These are phyloP conservation scores for Mesoclemmys tuberculata DNA, from an alignment of 2,113 vertebrate species.

Conservation along the genomic window DNA sequence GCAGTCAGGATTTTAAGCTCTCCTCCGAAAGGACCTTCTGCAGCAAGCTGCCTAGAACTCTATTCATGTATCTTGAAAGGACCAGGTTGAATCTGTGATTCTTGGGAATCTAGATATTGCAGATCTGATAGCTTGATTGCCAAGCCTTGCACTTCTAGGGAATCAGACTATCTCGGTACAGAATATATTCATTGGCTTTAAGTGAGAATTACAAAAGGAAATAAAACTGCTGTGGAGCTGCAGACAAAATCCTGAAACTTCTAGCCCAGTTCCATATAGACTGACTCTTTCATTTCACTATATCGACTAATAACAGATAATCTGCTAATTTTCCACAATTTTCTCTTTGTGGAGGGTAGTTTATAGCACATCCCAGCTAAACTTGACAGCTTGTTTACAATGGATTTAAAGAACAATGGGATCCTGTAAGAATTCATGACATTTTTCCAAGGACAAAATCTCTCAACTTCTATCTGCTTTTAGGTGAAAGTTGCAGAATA, in stretches of 20 bases:
- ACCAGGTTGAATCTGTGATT: not conserved
- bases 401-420: not conserved
- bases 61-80: not conserved
- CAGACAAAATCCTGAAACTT: not conserved
- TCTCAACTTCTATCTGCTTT: not conserved
- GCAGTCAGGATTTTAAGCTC: not conserved
- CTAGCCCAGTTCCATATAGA: not conserved
- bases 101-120: not conserved
- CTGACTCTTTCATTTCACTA: not conserved
- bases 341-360: not conserved
- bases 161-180: not conserved
- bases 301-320: not conserved
- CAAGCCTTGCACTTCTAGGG: not conserved
- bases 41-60: not conserved
- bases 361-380: not conserved
- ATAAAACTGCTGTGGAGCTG: not conserved
- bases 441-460: not conserved
- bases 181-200: not conserved
- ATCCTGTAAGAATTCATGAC: not conserved
- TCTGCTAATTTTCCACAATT: not conserved
- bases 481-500: not conserved
- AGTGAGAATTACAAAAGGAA: not conserved
- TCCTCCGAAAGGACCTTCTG: not conserved
- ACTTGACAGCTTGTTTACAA: not conserved
- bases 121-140: not conserved